Conservation (phyloP, 2,113 vertebrate genomes). For the Channa maculata region DNA sequence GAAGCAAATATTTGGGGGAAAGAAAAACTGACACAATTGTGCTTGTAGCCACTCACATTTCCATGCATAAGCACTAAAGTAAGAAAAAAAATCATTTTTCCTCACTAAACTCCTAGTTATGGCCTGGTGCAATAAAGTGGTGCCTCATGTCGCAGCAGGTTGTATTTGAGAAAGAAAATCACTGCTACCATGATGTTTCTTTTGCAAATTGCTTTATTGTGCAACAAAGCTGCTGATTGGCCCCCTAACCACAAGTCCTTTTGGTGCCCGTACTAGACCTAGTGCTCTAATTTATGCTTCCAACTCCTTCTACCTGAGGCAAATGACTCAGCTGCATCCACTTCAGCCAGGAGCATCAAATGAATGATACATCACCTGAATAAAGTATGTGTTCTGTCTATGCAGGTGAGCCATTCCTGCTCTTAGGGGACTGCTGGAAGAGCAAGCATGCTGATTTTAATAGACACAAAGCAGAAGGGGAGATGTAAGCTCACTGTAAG, state of each 20-base stretch:
- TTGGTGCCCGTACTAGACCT: slow-evolving; percentile 5
- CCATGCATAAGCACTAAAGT: background rate
- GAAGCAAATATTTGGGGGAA: background rate
- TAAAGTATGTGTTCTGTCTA: slow-evolving; percentile 53
- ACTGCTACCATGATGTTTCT: slow-evolving; percentile 1
- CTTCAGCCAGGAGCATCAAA: slow-evolving; percentile 57
- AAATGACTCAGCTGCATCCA: slow-evolving; percentile 75
- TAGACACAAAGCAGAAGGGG: slow-evolving; percentile 14
- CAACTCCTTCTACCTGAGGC: slow-evolving; percentile 38
- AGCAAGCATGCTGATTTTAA: slow-evolving; percentile 33
- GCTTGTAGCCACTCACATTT: background rate
- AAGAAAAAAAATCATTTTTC: too few species aligned
- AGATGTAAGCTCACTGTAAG: slow-evolving; percentile 9
- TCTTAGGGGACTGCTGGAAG: slow-evolving; percentile 20
- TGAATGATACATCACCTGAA: slow-evolving; percentile 69
- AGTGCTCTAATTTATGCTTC: slow-evolving; percentile 44
- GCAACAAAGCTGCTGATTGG: slow-evolving; percentile 58
- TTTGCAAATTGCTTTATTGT: slow-evolving; percentile 13
- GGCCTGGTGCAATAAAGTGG: background rate
- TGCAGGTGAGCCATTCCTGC: slow-evolving; percentile 64
- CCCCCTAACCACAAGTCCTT: background rate
- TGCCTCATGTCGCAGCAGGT: background rate
- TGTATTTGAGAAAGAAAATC: background rate
- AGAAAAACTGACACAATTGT: background rate
- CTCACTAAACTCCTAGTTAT: background rate